Conservation (phyloP, 2,888 invertebrate species). For the Drosophila yooni region DNA sequence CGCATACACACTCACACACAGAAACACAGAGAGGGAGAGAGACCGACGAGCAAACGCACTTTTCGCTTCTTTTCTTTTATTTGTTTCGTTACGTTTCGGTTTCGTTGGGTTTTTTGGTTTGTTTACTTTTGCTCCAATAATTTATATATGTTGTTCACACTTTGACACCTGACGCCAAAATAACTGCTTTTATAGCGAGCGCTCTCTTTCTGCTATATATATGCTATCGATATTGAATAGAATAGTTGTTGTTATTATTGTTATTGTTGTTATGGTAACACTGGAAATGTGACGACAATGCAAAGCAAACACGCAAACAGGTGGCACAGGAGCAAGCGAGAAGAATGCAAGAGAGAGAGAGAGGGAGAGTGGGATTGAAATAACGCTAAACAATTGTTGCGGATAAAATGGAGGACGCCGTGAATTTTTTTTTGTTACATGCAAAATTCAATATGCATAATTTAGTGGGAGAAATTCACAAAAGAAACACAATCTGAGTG, state of each 20-base stretch:
- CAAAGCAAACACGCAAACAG: constrained; percentile 58
- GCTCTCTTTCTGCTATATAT: constrained; percentile 60
- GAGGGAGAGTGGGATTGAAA: constrained; percentile 13
- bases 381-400: constrained; percentile 29
- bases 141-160: constrained; percentile 60
- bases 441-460: constrained; percentile 60
- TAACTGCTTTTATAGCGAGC: constrained; percentile 55
- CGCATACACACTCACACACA: constrained; percentile 25
- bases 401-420: constrained; percentile 12
- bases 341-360: constrained; percentile 8
- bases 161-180: constrained; percentile 67
- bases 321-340: constrained; percentile 50
- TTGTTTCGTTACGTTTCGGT: constrained; percentile 37
- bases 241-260: constrained; percentile 49
- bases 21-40: background rate
- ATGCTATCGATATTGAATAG: constrained; percentile 60
- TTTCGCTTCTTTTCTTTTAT: constrained; percentile 47
- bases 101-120: constrained; percentile 47
- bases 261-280: constrained; percentile 46
- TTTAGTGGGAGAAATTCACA: constrained; percentile 54
- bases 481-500: constrained; percentile 32
- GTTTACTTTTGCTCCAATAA: constrained; percentile 68
- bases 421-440: constrained; percentile 14
- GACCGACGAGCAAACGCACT: constrained; percentile 49
- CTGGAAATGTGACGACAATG: constrained; percentile 44